A percentile compares a stretch with the other conserved stretches of the same genome.
Evolutionary conservation across 2,888 invertebrate genomes (phyloP).

Genomic region (Tenthredo livida): DNA sequence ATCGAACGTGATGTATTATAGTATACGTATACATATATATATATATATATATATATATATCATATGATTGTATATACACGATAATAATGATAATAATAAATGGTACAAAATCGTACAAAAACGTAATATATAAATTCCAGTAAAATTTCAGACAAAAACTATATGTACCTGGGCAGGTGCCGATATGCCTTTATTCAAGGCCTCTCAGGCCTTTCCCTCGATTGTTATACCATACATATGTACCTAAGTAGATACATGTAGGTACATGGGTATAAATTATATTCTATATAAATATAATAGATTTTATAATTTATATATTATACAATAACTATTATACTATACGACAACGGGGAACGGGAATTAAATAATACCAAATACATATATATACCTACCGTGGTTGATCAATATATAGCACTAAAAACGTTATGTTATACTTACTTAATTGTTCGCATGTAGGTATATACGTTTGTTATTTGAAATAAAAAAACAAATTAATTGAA

Average conservation of each 20-base stretch:
- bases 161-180: not conserved
- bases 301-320: not conserved
- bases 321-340: not conserved
- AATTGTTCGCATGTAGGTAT: no score
- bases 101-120: not conserved
- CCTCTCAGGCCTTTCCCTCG: not conserved
- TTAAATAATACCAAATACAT: not conserved
- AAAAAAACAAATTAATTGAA: no score
- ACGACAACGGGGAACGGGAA: not conserved
- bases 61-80: not conserved
- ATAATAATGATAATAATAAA: not conserved
- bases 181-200: not conserved
- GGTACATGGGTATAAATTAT: not conserved
- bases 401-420: not conserved
- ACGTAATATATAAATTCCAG: conserved; percentile 7
- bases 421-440: no score
- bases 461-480: no score
- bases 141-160: not conserved
- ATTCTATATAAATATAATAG: not conserved
- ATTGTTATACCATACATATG: not conserved
- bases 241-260: not conserved
- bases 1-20: not conserved
- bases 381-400: not conserved
- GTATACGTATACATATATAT: no score
- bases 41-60: not conserved